Evolutionary conservation across 2,797 vertebrate genomes (phyloP).

Genomic region (Notolabrus celidotus): DNA sequence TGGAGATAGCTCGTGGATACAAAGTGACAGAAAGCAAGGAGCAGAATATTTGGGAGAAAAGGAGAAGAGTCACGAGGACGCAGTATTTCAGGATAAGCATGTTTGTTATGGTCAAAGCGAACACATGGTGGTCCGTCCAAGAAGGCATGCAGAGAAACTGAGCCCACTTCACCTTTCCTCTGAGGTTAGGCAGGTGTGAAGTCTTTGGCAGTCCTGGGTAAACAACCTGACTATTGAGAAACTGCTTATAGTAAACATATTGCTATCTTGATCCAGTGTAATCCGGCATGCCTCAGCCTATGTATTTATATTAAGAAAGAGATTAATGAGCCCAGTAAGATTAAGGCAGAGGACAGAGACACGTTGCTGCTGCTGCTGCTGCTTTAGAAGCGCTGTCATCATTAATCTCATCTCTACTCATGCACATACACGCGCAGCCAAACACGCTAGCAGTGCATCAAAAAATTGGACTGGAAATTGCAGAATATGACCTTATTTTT

Average conservation of each 20-base stretch:
- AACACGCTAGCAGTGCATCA: conserved; percentile 6
- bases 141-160: conserved; percentile 39
- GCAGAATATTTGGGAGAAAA: conserved; percentile 9
- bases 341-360: conserved; percentile 35
- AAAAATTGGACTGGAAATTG: conserved; percentile 44
- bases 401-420: conserved; percentile 48
- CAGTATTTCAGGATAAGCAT: conserved; percentile 32
- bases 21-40: conserved; percentile 24
- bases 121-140: conserved; percentile 19
- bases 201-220: conserved; percentile 30
- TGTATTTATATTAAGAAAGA: conserved; percentile 16
- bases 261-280: conserved; percentile 28
- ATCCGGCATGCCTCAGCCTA: conserved; percentile 21
- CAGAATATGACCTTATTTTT: conserved; percentile 35
- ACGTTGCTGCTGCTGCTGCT: conserved; percentile 30
- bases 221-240: conserved; percentile 56
- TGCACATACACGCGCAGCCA: conserved; percentile 13
- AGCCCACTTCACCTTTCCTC: conserved; percentile 46
- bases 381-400: conserved; percentile 58
- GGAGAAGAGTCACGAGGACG: conserved; percentile 34
- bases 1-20: conserved; percentile 1
- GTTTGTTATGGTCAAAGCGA: conserved; percentile 44
- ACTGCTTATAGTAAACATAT: conserved; percentile 45
- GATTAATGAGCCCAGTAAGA: conserved; percentile 53
- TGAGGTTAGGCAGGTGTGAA: conserved; percentile 52